Percentiles rank a stretch among this genome's conserved stretches.
Evolutionary conservation across 2,888 invertebrate species (phyloP).

Genomic region (Epistrophella euchroma): DNA sequence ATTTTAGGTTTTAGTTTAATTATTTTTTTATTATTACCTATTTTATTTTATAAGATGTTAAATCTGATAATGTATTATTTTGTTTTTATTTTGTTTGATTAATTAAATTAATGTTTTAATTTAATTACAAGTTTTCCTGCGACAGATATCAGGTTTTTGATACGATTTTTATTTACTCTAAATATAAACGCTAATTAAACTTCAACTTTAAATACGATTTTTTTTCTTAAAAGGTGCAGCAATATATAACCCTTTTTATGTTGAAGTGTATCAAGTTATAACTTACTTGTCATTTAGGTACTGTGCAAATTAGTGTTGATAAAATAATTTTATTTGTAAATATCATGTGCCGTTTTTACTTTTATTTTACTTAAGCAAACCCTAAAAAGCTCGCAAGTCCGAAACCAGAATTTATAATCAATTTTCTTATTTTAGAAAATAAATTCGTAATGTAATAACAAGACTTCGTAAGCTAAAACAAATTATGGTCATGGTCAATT

Average conservation of each 20-base stretch:
- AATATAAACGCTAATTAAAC: neutral
- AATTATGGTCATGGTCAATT: no score
- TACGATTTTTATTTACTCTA: neutral
- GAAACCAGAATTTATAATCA: no score
- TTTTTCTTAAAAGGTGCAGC: neutral
- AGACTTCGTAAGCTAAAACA: no score
- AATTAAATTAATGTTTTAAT: neutral
- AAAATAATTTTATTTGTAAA: no score
- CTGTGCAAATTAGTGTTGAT: no score
- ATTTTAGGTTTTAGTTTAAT: slow-evolving; percentile 21
- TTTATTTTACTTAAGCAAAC: no score
- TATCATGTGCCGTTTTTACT: no score
- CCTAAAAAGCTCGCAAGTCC: no score
- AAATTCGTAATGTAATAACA: no score
- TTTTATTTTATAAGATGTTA: neutral
- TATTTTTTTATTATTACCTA: slow-evolving; percentile 4
- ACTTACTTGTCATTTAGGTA: no score
- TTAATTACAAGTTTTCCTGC: neutral
- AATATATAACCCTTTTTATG: neutral
- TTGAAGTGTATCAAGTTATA: no score
- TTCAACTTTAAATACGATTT: neutral
- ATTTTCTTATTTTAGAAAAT: no score
- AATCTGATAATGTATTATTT: neutral
- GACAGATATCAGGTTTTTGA: slow-evolving; percentile 4
- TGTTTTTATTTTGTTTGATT: neutral